Evolutionary conservation across 2,797 vertebrate species (phyloP).

Genomic region (Sus cebifrons): DNA sequence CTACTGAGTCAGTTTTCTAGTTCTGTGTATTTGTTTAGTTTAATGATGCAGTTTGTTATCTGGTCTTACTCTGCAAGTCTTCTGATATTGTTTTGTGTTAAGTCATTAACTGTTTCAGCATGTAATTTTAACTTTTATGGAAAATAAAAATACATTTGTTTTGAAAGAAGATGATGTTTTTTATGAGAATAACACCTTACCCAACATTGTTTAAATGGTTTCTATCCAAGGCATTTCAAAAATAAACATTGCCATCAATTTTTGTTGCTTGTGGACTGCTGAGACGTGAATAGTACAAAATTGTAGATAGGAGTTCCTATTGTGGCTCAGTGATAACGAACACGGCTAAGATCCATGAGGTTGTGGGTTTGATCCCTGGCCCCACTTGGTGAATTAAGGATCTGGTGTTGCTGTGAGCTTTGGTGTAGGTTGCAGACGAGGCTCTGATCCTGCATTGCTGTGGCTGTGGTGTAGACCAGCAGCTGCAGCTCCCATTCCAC

Average conservation of each 20-base stretch:
- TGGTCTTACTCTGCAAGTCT: slow-evolving; percentile 92
- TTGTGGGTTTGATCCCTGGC: no score
- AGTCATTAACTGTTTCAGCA: slow-evolving; percentile 92
- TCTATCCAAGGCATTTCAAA: slow-evolving; percentile 89
- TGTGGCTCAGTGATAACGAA: no score
- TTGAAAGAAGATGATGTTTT: slow-evolving; percentile 89
- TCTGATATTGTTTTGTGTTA: slow-evolving; percentile 90
- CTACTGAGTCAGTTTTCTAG: slow-evolving; percentile 96
- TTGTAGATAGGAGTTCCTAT: not conserved
- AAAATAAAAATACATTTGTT: slow-evolving; percentile 88
- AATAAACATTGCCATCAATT: slow-evolving; percentile 89
- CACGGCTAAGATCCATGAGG: no score
- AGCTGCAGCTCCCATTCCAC: no score
- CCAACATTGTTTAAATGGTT: slow-evolving; percentile 89
- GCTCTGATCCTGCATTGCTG: no score
- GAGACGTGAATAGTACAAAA: not conserved
- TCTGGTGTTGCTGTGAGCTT: no score
- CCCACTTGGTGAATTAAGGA: no score
- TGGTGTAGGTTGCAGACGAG: no score
- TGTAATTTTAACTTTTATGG: slow-evolving; percentile 94
- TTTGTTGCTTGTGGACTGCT: not conserved
- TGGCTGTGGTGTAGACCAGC: no score
- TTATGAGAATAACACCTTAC: slow-evolving; percentile 91
- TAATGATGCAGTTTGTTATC: slow-evolving; percentile 91
- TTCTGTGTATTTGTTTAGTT: slow-evolving; percentile 93